These are phyloP conservation scores for Oceanodroma leucorhoa DNA, from an alignment of 2,797 vertebrate species.

Conservation along the genomic window DNA sequence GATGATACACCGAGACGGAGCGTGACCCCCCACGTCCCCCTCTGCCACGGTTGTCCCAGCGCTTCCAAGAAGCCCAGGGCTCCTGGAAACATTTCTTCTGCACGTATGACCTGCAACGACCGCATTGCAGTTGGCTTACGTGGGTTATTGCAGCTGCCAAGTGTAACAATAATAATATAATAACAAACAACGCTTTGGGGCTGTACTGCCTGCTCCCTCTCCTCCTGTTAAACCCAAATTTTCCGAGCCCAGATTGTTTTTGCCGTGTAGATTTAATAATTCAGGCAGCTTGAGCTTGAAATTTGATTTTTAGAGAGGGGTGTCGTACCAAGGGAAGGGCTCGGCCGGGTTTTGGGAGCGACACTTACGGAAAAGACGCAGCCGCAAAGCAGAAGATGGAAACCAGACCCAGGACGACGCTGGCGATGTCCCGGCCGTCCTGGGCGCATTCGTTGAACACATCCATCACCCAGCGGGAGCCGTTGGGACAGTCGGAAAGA, in stretches of 20 bases:
- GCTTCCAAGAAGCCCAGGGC: not conserved
- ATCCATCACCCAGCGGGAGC: slow-evolving; percentile 86
- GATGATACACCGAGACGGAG: accelerated
- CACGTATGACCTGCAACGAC: not conserved
- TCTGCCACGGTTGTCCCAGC: not conserved
- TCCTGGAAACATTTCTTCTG: not conserved
- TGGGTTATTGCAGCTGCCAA: not conserved
- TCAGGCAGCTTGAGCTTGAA: accelerated
- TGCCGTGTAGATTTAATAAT: accelerated
- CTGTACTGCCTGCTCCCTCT: not conserved
- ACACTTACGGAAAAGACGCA: slow-evolving; percentile 89
- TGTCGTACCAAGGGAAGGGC: not conserved
- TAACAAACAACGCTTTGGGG: not conserved
- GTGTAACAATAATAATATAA: not conserved
- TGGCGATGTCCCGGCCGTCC: slow-evolving; percentile 85
- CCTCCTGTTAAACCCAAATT: not conserved
- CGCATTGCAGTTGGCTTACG: not conserved
- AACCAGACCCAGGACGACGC: slow-evolving; percentile 85
- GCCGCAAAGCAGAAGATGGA: slow-evolving; percentile 91
- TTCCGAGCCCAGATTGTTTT: not conserved
- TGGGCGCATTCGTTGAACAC: slow-evolving; percentile 86
- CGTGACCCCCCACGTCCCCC: not conserved
- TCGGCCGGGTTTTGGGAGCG: accelerated
- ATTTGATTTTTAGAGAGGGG: not conserved
- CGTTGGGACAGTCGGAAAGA: slow-evolving; percentile 83